A percentile compares a stretch with the other conserved stretches of the same genome.
These are phyloP conservation scores for Vulpes lagopus DNA, from an alignment of 2,113 vertebrate species.

Conservation along the genomic window DNA sequence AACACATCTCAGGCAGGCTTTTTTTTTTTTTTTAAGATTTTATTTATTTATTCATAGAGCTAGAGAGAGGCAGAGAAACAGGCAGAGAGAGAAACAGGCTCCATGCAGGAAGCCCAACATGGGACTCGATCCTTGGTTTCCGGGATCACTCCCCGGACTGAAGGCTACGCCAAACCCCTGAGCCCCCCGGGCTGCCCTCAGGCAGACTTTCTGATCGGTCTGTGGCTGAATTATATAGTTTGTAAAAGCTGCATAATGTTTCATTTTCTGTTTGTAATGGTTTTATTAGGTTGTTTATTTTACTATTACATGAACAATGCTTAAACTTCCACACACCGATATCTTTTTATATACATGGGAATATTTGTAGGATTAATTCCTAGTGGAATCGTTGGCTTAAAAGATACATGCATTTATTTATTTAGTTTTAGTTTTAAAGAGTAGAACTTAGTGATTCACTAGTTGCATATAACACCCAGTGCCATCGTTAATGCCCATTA, in stretches of 20 bases:
- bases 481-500: too few relatives aligned
- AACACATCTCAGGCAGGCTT: neutral
- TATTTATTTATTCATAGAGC: too few relatives aligned
- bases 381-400: constrained; percentile 1
- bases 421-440: neutral
- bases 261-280: neutral
- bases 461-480: neutral
- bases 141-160: too few relatives aligned
- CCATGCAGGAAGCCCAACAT: too few relatives aligned
- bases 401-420: neutral
- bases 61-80: too few relatives aligned
- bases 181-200: too few relatives aligned
- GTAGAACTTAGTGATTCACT: neutral
- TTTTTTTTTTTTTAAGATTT: too few relatives aligned
- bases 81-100: too few relatives aligned
- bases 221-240: neutral
- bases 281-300: neutral
- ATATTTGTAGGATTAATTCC: constrained; percentile 33
- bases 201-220: neutral
- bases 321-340: neutral
- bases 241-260: neutral
- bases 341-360: neutral
- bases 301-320: neutral
- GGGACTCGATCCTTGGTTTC: too few relatives aligned
- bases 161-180: too few relatives aligned